Evolutionary conservation across 64 coral and sea anemone species (phyloP), one percentile per base, ranked within the genome.

Genomic region (Montipora capricornis): DNA sequence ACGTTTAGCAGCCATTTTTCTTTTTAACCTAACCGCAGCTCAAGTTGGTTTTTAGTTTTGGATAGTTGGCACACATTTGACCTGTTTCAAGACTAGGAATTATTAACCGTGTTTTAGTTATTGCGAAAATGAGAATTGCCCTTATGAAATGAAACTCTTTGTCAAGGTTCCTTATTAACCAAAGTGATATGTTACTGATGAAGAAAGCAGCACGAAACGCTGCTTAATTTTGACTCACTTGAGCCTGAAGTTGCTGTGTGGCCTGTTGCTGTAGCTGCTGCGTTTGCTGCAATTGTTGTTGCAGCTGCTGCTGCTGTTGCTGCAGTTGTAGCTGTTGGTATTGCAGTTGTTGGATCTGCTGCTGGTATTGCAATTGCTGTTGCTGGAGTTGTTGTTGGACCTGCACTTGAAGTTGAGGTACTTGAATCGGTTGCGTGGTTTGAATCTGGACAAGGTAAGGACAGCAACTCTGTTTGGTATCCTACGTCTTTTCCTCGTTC

Each of bases 271-370:
- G 79, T 4, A 82, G 90, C n/a, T 92, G 90, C 64, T 91, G 89
- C 44, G 66, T 59, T 29, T 93, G 92, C 49, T 93, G 92, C 16
- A 87, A 76, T 73, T 93, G 92, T 80, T 93, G 92, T 47, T 88
- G 92, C 6, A 78, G 62, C 50, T 93, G 92, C 8, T 93, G 92
- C 80, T 88, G 80, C 48, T 93, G 92, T 15, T 93, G 92, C 24
- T 93, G 92, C 15, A 88, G 84, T 50, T 93, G 92, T 12, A 88
- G 83, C 61, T 88, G 84, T 55, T 93, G 92, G 7, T 73, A 81
- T 7, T 87, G 83, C 10, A 88, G 84, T 17, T 88, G 62, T 73
- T 93, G 92, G 2, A 93, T 85, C 84, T 93, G 92, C 20, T 93
- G 92, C 79, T 88, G 58, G 68, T 93, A 87, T 7, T 93, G 92